Evolutionary conservation across 92 coral and sea anemone genomes (phyloP), one percentile per base, ranked within the genome.

Genomic region (Zoanthus sansibaricus): DNA sequence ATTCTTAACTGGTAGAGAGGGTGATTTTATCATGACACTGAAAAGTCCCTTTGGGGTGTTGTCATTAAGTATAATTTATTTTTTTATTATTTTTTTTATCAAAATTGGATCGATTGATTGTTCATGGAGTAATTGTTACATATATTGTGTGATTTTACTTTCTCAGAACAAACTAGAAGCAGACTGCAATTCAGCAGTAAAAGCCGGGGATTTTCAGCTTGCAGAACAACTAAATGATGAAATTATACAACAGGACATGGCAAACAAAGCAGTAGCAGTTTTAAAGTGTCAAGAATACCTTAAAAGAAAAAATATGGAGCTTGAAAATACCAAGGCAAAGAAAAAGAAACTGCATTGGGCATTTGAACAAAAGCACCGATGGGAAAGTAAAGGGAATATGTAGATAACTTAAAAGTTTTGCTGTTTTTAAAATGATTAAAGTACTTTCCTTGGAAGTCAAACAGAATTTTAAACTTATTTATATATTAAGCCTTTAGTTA

Each of bases 361-460:
- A 69, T 97, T 97, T 93, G 99, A 97, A 69, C 99, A 97, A 86
- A 97, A 97, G 82, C 93, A 96, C 77, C 75, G 98, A 90, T 97
- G 99, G 99, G 99, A 97, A 76, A 97, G 99, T 69, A 97, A 97
- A 89, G 99, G 99, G 68, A 97, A 97, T 77, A 95, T 97, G 99
- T 97, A 70, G 86, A 16, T 58, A 58, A 17, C 0, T 13, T 17
- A 58, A 58, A 10, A 9, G 5, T 10, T 31, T 18, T 31, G 45
- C 0, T 32, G 7, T 16, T 1, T 58, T 56, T 3, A 21, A 9
- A 20, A 49, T 49, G 71, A 21, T 31, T 17, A 10, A 0, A 37
- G 2, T 37, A 37, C 42, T 37, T 37, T 37, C 42, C 8, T 9
- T 21, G 20, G 31, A 61, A 56, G 49, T 64, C 51, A n/a, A 33